A percentile compares a stretch with the other conserved stretches of the same genome.
Evolutionary conservation across 2,888 invertebrate genomes (phyloP).

Genomic region (Lochmaea crataegi): DNA sequence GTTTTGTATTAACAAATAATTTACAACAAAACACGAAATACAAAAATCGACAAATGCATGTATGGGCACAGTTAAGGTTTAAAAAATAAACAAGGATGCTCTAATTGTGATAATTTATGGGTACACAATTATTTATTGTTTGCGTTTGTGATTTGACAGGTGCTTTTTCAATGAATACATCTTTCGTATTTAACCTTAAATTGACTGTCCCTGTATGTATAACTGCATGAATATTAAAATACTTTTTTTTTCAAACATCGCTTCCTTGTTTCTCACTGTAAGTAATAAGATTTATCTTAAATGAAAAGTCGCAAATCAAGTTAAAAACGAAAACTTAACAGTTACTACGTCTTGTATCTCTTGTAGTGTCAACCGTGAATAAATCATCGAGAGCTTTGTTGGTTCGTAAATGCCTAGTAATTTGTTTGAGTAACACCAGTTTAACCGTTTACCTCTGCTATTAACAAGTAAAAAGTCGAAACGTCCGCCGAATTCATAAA

Average conservation of each 20-base stretch:
- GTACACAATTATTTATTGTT: conserved; percentile 2
- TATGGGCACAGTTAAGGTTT: not conserved
- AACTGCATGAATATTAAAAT: not conserved
- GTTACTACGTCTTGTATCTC: conserved; percentile 28
- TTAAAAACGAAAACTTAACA: conserved; percentile 13
- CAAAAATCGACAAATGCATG: not conserved
- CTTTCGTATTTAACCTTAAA: no score
- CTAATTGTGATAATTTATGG: conserved; percentile 11
- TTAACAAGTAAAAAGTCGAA: conserved; percentile 29
- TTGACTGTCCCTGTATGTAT: no score
- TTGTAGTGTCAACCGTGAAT: conserved; percentile 21
- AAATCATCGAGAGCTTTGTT: conserved; percentile 31
- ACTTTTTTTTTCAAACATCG: not conserved
- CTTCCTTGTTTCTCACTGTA: conserved; percentile 6
- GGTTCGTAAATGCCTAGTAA: conserved; percentile 30
- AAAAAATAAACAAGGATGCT: not conserved
- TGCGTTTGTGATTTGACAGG: not conserved
- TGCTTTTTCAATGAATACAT: not conserved
- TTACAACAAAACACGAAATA: not conserved
- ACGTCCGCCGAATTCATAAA: conserved; percentile 28
- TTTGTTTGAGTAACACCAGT: conserved; percentile 34
- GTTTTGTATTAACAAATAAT: conserved; percentile 2
- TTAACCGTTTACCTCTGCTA: conserved; percentile 26
- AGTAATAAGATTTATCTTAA: conserved; percentile 2
- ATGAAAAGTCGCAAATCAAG: conserved; percentile 13